Percentiles rank a stretch among this genome's conserved stretches.
Conservation (phyloP, 2,797 vertebrate genomes). For the Toxotes lorentzi region DNA sequence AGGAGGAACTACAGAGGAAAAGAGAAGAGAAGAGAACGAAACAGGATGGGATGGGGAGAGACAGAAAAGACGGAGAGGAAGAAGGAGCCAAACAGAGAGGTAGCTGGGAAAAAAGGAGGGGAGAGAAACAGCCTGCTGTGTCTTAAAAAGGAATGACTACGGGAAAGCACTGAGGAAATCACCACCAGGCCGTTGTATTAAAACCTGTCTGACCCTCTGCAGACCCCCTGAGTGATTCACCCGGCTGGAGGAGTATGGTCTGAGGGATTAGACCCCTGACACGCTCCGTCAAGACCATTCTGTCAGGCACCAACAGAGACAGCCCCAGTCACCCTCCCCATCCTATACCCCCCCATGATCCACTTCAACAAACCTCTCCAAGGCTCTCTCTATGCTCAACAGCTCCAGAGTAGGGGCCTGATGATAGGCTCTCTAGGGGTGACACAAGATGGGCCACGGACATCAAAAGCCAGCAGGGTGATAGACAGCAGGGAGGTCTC, state of each 20-base stretch:
- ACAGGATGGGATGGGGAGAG: conserved; percentile 62
- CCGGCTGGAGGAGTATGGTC: conserved; percentile 83
- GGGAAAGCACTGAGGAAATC: conserved; percentile 80
- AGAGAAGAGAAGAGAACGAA: conserved; percentile 56
- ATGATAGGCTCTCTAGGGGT: conserved; percentile 86
- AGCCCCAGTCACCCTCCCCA: conserved; percentile 75
- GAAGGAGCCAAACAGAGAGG: conserved; percentile 44
- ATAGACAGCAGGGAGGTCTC: conserved; percentile 86
- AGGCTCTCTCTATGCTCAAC: conserved; percentile 75
- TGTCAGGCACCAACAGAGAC: conserved; percentile 82
- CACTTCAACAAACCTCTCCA: conserved; percentile 73
- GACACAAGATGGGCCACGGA: conserved; percentile 85
- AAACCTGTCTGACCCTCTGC: conserved; percentile 80
- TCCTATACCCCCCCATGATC: conserved; percentile 46
- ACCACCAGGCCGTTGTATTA: conserved; percentile 75
- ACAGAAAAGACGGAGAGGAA: conserved; percentile 47
- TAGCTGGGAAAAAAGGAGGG: conserved; percentile 25
- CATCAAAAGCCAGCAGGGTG: conserved; percentile 90
- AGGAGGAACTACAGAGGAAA: conserved; percentile 59
- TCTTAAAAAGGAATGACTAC: conserved; percentile 70
- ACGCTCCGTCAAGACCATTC: conserved; percentile 88
- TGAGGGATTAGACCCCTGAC: conserved; percentile 83
- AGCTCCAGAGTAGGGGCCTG: conserved; percentile 82
- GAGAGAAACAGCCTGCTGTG: conserved; percentile 73
- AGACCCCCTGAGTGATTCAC: conserved; percentile 78